These are phyloP conservation scores for Chirona hameri DNA, from an alignment of 2,888 invertebrate species.

Conservation along the genomic window DNA sequence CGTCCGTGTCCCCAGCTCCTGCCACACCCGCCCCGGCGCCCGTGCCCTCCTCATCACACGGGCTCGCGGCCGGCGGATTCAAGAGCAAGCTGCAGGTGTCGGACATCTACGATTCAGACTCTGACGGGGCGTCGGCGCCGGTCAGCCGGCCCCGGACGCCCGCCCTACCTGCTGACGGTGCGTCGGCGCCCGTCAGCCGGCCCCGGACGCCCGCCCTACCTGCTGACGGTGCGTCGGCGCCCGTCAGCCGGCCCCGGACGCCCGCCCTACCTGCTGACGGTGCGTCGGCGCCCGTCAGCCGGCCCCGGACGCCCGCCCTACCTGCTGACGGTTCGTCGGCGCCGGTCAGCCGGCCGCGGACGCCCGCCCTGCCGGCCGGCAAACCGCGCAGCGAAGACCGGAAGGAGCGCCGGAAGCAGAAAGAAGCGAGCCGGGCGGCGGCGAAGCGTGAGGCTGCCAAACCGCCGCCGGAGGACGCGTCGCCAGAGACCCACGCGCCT, in stretches of 20 bases:
- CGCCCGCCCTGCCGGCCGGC: not conserved
- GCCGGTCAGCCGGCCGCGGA: not conserved
- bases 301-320: not conserved
- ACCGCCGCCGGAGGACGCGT: not conserved
- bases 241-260: not conserved
- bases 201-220: not conserved
- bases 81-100: slow-evolving; percentile 45
- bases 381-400: not conserved
- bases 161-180: slow-evolving; percentile 40
- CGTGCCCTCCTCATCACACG: not conserved
- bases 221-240: slow-evolving; percentile 40
- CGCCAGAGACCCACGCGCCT: not conserved
- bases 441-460: not conserved
- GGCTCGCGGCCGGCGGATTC: not conserved
- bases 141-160: not conserved
- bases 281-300: not conserved
- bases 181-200: not conserved
- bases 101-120: slow-evolving; percentile 55
- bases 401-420: not conserved
- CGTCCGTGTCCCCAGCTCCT: too few relatives aligned
- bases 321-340: not conserved
- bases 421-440: not conserved
- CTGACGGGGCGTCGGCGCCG: slow-evolving; percentile 40
- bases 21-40: not conserved
- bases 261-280: slow-evolving; percentile 40